A percentile compares a stretch with the other conserved stretches of the same genome.
These are phyloP conservation scores for Pyrrhia umbra DNA, from an alignment of 2,888 invertebrate species.

Conservation along the genomic window DNA sequence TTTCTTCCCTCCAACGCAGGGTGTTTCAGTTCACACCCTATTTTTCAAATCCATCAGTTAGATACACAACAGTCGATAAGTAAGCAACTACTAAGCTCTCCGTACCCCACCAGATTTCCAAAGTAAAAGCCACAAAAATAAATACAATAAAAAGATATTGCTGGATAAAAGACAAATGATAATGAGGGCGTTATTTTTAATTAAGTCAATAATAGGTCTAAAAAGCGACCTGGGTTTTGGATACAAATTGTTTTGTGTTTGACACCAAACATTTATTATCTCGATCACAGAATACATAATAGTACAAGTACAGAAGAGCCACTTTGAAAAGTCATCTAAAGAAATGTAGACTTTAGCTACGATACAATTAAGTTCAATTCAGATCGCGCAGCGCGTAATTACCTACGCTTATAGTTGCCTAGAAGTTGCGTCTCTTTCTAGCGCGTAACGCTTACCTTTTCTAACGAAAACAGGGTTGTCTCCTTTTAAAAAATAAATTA, in stretches of 20 bases:
- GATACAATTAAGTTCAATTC: too few species aligned
- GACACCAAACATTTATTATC: not conserved
- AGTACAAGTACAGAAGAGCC: too few species aligned
- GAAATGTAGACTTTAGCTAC: too few species aligned
- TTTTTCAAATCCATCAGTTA: conserved; percentile 34
- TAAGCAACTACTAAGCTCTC: conserved; percentile 29
- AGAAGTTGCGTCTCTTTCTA: too few species aligned
- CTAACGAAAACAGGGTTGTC: too few species aligned
- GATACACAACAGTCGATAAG: conserved; percentile 29
- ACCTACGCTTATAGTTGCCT: too few species aligned
- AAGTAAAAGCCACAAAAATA: conserved; percentile 11
- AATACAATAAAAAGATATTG: conserved; percentile 16
- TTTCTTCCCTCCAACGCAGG: conserved; percentile 2
- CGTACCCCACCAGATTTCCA: conserved; percentile 13
- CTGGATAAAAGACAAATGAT: conserved; percentile 34
- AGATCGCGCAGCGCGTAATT: too few species aligned
- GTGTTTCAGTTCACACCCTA: conserved; percentile 20
- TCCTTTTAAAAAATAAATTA: too few species aligned
- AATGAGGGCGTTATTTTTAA: conserved; percentile 19
- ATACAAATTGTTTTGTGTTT: not conserved
- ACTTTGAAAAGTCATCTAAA: too few species aligned
- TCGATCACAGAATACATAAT: too few species aligned
- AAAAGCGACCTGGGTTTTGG: not conserved
- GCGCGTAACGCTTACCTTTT: too few species aligned
- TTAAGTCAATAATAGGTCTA: conserved; percentile 35